Evolutionary conservation across 1,140 invertebrate species (phyloP).

Genomic region (Lysiphlebus fabarum): DNA sequence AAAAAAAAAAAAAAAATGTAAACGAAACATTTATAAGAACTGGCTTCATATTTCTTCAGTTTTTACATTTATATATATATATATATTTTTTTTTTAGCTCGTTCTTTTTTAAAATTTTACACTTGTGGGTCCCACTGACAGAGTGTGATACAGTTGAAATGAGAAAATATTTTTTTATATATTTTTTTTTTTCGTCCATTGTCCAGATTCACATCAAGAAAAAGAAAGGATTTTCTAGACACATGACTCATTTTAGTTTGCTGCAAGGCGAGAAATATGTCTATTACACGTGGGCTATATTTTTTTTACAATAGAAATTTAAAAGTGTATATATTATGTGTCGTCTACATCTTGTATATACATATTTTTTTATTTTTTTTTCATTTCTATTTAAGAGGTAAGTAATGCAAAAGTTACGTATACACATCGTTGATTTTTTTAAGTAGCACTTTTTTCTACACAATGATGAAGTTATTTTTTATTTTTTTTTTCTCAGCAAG

Average conservation of each 20-base stretch:
- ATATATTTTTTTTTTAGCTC: conserved; percentile 19
- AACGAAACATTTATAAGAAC: conserved; percentile 19
- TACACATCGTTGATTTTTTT: conserved; percentile 42
- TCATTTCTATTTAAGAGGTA: conserved; percentile 34
- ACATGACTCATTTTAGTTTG: conserved; percentile 26
- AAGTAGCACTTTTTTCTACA: conserved; percentile 42
- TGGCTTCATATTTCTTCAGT: conserved; percentile 1
- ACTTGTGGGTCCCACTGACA: conserved; percentile 13
- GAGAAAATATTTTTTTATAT: conserved; percentile 10
- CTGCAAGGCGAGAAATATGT: conserved; percentile 16
- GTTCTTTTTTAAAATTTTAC: conserved; percentile 8
- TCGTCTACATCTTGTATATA: conserved; percentile 27
- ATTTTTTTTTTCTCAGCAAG: not conserved
- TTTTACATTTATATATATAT: conserved; percentile 17
- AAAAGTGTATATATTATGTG: conserved; percentile 10
- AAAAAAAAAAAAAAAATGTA: conserved; percentile 25
- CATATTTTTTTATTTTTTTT: conserved; percentile 16
- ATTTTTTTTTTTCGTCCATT: conserved; percentile 40
- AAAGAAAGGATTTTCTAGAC: conserved; percentile 43
- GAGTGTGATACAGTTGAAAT: conserved; percentile 9
- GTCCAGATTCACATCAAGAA: conserved; percentile 42
- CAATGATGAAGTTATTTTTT: not conserved
- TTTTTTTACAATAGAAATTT: too few relatives aligned
- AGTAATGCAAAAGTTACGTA: conserved; percentile 31
- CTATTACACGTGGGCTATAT: too few relatives aligned